A percentile compares a stretch with the other conserved stretches of the same genome.
Evolutionary conservation across 2,797 vertebrate species (phyloP).

Genomic region (Vireo griseus): DNA sequence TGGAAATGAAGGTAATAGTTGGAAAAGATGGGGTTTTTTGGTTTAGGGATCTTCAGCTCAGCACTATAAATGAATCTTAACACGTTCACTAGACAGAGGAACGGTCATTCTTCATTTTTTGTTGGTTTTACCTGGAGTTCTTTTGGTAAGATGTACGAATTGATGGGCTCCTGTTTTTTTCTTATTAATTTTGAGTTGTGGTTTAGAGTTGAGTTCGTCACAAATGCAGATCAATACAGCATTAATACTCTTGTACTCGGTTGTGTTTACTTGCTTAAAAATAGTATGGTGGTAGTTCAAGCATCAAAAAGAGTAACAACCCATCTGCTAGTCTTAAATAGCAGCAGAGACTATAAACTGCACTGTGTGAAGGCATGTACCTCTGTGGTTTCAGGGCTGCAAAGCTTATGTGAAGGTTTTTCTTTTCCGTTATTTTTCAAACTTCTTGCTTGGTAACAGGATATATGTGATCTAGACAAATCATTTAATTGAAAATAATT

Average conservation of each 20-base stretch:
- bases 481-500: neutral
- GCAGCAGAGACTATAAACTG: neutral
- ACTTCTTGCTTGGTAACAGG: neutral
- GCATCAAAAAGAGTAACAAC: neutral
- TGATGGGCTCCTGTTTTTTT: neutral
- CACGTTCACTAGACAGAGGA: neutral
- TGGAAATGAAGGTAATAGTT: neutral
- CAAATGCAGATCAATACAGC: neutral
- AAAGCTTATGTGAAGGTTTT: neutral
- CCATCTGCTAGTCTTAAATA: neutral
- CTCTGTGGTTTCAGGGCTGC: neutral
- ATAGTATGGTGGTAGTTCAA: neutral
- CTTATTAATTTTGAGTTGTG: neutral
- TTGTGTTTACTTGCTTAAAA: neutral
- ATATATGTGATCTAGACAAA: neutral
- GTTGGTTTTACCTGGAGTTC: neutral
- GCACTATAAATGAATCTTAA: neutral
- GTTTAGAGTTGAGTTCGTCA: neutral
- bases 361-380: neutral
- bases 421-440: neutral
- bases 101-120: neutral
- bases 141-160: neutral
- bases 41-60: neutral
- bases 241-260: neutral
- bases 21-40: neutral